Base-by-base conservation (phyloP, 2,113 vertebrate species). In the Parotia lawesii region DNA sequence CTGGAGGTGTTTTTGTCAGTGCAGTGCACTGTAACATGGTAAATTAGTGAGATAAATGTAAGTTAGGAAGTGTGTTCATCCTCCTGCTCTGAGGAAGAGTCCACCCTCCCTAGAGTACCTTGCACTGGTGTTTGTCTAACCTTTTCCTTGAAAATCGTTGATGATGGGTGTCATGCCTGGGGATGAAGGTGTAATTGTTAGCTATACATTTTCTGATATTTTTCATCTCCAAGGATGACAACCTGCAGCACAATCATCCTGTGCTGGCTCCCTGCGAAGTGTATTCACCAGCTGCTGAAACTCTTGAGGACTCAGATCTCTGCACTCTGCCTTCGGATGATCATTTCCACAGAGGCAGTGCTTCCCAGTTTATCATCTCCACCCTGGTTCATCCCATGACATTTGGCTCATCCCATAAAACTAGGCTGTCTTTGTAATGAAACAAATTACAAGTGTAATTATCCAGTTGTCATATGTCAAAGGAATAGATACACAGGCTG, bases 371-470 rank as follows among this genome's bases (percentile, higher is more conserved):
- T 93, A 64, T 85, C 37, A 29, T n/a, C 81, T 69, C 40, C 40
- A 40, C 28, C 3, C 13, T 48, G 44, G 31, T 31, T 87, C 8
- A 1, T 82, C 61, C 70, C 45, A 33, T 61, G 85, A 57, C 81
- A 67, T n/a, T 67, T 31, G 4, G 31, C 37, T 67, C 5, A 4
- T 81, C 66, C 61, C 45, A 25, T 67, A 65, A 89, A 89, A 75
- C 24, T 42, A 81, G 61, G 18, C 57, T 94, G 80, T 48, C 77
- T 72, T 85, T 56, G 80, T 85, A 89, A 89, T 42, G 50, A 91
- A 87, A 72, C 31, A 53, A 93, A 91, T 94, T 82, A 85, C 74
- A 91, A 60, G 15, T 60, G 54, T 85, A 89, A 85, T 95, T 96
- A 87, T 61, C 48, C 42, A 69, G 62, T 53, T 57, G n/a, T 87